A percentile compares a stretch with the other conserved stretches of the same genome.
phyloP scores from a whole-genome alignment of 2,113 vertebrate genomes.

The Montifringilla adamsi region DNA sequence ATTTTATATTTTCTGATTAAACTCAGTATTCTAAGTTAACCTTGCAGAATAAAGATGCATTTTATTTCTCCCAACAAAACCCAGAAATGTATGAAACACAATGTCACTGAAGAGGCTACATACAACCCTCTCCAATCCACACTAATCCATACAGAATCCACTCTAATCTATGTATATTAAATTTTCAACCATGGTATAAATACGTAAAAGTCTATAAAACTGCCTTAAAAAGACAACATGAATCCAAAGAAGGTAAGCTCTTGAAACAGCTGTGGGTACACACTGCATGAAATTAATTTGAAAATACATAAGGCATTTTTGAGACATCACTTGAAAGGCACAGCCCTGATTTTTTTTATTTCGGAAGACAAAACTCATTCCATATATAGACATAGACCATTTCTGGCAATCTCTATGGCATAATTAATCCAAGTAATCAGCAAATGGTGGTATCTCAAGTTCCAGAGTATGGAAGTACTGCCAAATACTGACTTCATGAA shows the following conservation, averaged over 20 bases:
- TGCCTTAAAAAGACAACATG: neutral
- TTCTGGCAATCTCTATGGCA: neutral
- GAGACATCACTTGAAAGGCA: neutral
- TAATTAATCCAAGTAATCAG: neutral
- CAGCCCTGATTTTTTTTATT: neutral
- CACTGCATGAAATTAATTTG: neutral
- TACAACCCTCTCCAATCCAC: neutral
- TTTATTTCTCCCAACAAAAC: neutral
- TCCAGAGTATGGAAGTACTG: neutral
- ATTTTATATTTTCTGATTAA: neutral
- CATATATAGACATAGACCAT: neutral
- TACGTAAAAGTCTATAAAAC: neutral
- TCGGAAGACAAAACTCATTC: neutral
- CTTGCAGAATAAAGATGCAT: neutral
- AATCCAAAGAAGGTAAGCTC: neutral
- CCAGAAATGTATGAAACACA: neutral
- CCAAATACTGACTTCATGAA: neutral
- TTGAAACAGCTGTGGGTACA: neutral
- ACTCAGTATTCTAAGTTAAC: neutral
- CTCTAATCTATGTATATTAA: neutral
- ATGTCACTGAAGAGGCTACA: neutral
- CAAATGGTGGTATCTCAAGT: neutral
- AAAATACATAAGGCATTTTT: neutral
- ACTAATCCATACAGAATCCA: neutral
- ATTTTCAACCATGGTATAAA: neutral